Evolutionary conservation across 2,888 invertebrate species (phyloP).

Genomic region (Eumerus sabulonum): DNA sequence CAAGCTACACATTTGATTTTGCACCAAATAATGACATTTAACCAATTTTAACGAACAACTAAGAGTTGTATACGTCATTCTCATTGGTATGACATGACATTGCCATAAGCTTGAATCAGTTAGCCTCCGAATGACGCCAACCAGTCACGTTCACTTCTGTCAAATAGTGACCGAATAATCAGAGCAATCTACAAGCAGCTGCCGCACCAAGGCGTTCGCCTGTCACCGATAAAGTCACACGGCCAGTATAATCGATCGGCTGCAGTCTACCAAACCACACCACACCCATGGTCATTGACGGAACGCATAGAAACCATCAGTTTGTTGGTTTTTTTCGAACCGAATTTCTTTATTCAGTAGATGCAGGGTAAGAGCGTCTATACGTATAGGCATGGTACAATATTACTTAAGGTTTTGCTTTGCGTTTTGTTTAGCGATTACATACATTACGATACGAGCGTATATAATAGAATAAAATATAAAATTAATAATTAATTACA

Average conservation of each 20-base stretch:
- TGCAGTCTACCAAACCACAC: conserved; percentile 24
- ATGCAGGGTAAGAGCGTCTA: conserved; percentile 74
- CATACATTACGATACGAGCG: conserved; percentile 41
- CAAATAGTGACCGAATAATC: no score
- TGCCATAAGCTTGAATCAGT: no score
- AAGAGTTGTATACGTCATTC: no score
- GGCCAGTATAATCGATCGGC: background rate
- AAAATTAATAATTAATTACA: conserved; percentile 52
- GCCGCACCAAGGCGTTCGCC: background rate
- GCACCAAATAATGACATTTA: no score
- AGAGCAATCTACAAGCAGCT: background rate
- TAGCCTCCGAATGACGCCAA: no score
- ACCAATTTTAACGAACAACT: no score
- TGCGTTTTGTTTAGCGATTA: conserved; percentile 56
- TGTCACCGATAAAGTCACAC: no score
- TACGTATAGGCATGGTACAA: conserved; percentile 58
- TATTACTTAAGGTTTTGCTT: conserved; percentile 53
- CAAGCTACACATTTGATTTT: no score
- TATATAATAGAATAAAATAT: conserved; percentile 30
- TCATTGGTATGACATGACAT: no score
- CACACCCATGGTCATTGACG: background rate
- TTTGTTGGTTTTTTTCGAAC: conserved; percentile 74
- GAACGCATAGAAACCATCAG: background rate
- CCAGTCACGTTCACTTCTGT: no score
- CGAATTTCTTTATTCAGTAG: conserved; percentile 78